Conservation (phyloP, 2,888 invertebrate genomes). For the Folsomia candida region DNA sequence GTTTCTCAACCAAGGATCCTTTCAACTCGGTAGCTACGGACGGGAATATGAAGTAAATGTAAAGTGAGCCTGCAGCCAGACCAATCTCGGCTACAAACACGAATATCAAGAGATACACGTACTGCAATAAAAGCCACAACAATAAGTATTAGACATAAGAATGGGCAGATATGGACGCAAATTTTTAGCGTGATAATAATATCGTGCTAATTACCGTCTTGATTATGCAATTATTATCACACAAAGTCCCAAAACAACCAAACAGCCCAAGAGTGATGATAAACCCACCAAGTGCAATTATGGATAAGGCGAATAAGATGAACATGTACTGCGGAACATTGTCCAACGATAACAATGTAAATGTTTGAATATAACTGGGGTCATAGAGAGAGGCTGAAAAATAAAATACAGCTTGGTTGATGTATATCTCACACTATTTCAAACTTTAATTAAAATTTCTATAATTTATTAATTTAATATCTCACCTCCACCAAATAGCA, state of each 20-base stretch:
- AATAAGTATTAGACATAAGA: neutral
- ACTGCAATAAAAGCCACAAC: neutral
- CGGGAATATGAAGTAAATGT: constrained; percentile 6
- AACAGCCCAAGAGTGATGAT: constrained; percentile 8
- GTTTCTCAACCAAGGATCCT: neutral
- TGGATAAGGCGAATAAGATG: constrained; percentile 3
- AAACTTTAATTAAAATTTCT: too few species aligned
- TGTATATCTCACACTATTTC: too few species aligned
- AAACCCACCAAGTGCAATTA: constrained; percentile 1
- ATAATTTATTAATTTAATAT: too few species aligned
- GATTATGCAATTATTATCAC: neutral
- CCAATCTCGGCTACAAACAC: neutral
- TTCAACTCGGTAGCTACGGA: neutral
- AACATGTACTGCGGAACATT: neutral
- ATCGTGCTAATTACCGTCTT: neutral
- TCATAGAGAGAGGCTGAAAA: constrained; percentile 2
- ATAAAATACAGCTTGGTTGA: too few species aligned
- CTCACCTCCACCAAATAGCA: constrained; percentile 9
- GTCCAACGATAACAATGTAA: neutral
- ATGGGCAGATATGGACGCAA: neutral
- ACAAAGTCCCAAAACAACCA: neutral
- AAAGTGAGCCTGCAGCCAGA: neutral
- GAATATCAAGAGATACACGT: neutral
- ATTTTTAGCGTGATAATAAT: neutral
- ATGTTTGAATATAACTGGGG: constrained; percentile 1